Percentiles rank a stretch among this genome's conserved stretches.
Evolutionary conservation across 2,888 invertebrate species (phyloP).

Genomic region (Adelphocoris suturalis): DNA sequence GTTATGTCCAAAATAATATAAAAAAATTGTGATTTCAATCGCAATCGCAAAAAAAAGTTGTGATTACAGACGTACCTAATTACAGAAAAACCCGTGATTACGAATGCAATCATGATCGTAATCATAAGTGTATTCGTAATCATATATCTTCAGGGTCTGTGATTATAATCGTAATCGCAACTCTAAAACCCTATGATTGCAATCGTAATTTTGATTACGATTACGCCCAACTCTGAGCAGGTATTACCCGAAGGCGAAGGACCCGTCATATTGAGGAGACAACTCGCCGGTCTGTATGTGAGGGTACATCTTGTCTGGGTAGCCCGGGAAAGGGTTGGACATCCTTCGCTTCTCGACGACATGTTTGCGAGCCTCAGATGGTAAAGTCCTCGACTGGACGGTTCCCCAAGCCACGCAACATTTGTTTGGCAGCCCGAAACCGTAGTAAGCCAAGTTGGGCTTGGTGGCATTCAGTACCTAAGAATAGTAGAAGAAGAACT

Average conservation of each 20-base stretch:
- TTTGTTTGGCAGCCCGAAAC: constrained; percentile 45
- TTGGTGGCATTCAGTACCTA: constrained; percentile 31
- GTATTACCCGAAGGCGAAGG: constrained; percentile 17
- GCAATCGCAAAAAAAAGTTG: too few species aligned
- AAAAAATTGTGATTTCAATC: too few species aligned
- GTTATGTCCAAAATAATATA: too few species aligned
- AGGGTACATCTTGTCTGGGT: constrained; percentile 44
- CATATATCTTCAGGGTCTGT: too few species aligned
- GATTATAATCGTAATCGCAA: too few species aligned
- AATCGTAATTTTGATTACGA: too few species aligned
- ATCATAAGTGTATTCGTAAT: too few species aligned
- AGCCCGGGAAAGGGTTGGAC: background rate
- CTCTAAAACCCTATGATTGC: too few species aligned
- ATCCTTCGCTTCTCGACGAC: background rate
- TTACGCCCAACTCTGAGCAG: background rate
- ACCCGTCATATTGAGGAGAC: constrained; percentile 36
- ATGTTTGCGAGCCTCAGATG: background rate
- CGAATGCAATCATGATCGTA: too few species aligned
- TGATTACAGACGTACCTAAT: too few species aligned
- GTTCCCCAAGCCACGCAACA: constrained; percentile 48
- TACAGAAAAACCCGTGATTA: too few species aligned
- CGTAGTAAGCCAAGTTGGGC: constrained; percentile 40
- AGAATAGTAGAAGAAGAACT: too few species aligned
- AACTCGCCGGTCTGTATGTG: background rate
- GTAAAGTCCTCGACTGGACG: constrained; percentile 18